Conservation (phyloP, 2,113 vertebrate species). For the Hoplias malabaricus region DNA sequence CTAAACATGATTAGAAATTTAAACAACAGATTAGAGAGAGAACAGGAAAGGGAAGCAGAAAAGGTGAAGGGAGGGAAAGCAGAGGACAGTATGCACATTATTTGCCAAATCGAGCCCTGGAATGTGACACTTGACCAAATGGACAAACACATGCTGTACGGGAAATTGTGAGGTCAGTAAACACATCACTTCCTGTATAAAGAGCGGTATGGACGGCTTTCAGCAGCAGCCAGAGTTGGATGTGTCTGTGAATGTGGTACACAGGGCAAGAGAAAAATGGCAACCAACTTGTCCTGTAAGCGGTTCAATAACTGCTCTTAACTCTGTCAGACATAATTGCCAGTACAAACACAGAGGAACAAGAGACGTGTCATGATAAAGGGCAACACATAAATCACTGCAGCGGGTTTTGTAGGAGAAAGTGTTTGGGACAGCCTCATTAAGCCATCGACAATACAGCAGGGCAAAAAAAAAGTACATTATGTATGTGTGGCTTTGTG, state of each 20-base stretch:
- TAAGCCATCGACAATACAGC: background rate
- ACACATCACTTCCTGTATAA: conserved; percentile 44
- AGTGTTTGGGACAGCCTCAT: background rate
- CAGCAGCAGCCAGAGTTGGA: background rate
- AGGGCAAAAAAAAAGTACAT: background rate
- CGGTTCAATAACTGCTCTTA: background rate
- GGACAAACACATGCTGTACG: conserved; percentile 33
- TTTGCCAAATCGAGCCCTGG: conserved; percentile 31
- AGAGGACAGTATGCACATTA: conserved; percentile 49
- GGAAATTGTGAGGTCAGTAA: conserved; percentile 40
- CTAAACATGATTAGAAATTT: background rate
- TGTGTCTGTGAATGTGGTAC: background rate
- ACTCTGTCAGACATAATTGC: background rate
- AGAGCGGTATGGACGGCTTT: conserved; percentile 3
- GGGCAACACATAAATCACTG: conserved; percentile 15
- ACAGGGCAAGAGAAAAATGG: background rate
- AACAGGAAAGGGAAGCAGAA: background rate
- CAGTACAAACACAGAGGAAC: background rate
- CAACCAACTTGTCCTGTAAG: background rate
- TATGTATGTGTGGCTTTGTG: background rate
- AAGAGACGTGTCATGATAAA: background rate
- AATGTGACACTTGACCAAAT: conserved; percentile 45
- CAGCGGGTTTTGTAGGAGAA: background rate
- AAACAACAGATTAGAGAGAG: background rate
- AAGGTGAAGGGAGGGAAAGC: conserved; percentile 13